A percentile compares a stretch with the other conserved stretches of the same genome.
phyloP scores from a whole-genome alignment of 2,113 vertebrate species.

The Corythornis madagascariensis region DNA sequence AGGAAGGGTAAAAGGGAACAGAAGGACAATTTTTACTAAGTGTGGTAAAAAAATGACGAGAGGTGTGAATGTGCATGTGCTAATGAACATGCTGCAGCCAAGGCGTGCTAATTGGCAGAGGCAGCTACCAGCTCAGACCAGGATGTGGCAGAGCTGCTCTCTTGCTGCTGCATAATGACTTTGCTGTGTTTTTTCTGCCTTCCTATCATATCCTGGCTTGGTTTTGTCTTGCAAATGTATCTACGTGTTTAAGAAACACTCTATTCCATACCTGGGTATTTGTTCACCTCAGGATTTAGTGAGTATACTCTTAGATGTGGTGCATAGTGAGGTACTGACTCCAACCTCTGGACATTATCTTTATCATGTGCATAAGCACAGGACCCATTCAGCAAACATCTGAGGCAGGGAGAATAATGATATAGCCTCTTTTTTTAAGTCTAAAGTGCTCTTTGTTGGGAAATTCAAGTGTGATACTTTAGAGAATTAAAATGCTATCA shows the following conservation, averaged over 20 bases:
- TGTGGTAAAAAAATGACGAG: background rate
- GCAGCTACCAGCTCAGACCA: accelerated
- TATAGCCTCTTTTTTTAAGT: slow-evolving; percentile 45
- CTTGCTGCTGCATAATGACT: background rate
- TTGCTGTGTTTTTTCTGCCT: background rate
- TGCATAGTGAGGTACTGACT: slow-evolving; percentile 57
- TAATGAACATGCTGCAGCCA: background rate
- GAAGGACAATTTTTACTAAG: background rate
- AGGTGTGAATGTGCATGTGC: background rate
- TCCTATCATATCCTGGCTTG: slow-evolving; percentile 2
- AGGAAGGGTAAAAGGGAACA: background rate
- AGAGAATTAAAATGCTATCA: slow-evolving; percentile 6
- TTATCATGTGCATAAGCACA: slow-evolving; percentile 9
- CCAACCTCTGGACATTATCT: slow-evolving; percentile 18
- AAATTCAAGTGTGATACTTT: slow-evolving; percentile 4
- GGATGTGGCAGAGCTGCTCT: accelerated
- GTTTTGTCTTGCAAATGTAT: slow-evolving; percentile 3
- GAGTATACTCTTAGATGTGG: background rate
- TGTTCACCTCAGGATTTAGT: slow-evolving; percentile 50
- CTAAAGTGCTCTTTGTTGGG: slow-evolving; percentile 44
- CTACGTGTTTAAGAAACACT: slow-evolving; percentile 47
- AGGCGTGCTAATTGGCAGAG: accelerated
- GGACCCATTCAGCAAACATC: slow-evolving; percentile 38
- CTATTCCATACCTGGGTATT: slow-evolving; percentile 18
- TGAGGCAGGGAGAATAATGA: slow-evolving; percentile 45